These are phyloP conservation scores for Vulpes lagopus DNA, from an alignment of 2,113 vertebrate species.

Conservation along the genomic window DNA sequence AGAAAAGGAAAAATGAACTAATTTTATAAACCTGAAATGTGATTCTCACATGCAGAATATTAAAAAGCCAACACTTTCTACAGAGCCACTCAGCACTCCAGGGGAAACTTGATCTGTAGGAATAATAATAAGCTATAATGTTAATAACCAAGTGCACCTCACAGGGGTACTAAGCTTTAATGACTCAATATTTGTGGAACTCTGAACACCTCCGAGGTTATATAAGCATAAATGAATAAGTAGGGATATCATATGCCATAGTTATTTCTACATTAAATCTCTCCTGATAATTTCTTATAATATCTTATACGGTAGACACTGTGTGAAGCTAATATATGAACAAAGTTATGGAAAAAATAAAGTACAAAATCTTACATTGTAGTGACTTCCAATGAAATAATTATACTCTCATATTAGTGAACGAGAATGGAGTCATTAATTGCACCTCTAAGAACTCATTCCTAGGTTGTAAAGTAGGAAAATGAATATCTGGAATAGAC, in stretches of 20 bases:
- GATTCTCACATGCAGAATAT: conserved; percentile 58
- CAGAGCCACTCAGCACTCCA: conserved; percentile 52
- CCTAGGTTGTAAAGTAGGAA: conserved; percentile 48
- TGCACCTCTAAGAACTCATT: conserved; percentile 64
- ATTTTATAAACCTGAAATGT: conserved; percentile 71
- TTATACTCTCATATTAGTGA: conserved; percentile 47
- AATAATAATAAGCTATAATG: conserved; percentile 74
- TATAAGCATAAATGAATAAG: conserved; percentile 71
- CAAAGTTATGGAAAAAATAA: conserved; percentile 66
- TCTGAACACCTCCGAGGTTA: conserved; percentile 60
- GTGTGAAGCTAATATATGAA: conserved; percentile 52
- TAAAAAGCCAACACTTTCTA: conserved; percentile 67
- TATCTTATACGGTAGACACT: neutral
- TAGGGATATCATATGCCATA: conserved; percentile 53
- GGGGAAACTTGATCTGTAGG: conserved; percentile 66
- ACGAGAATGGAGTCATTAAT: conserved; percentile 66
- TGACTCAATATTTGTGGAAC: conserved; percentile 70
- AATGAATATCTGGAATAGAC: conserved; percentile 61
- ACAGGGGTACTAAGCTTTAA: conserved; percentile 72
- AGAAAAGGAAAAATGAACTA: conserved; percentile 67
- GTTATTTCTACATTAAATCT: conserved; percentile 73
- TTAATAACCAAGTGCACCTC: conserved; percentile 67
- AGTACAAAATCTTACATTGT: conserved; percentile 60
- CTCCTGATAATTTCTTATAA: conserved; percentile 60
- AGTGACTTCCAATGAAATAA: conserved; percentile 63